These are phyloP conservation scores for Semnornis frantzii DNA, from an alignment of 2,113 vertebrate species.

Conservation along the genomic window DNA sequence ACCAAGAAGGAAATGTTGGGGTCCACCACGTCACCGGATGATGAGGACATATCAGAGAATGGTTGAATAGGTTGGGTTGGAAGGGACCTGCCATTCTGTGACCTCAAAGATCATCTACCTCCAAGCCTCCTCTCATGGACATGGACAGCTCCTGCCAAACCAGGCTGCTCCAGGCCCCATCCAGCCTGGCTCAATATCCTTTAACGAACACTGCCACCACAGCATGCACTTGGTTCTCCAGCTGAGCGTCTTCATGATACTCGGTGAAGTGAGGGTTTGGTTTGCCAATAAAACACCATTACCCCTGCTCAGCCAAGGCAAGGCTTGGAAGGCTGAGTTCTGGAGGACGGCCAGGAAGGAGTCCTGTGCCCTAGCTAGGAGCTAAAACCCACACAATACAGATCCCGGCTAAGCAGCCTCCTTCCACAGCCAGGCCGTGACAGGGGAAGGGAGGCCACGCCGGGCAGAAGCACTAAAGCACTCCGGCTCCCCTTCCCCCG, in stretches of 20 bases:
- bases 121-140: too few species aligned
- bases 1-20: background rate
- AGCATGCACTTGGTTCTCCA: rapidly evolving
- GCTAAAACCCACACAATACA: background rate
- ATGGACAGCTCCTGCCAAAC: too few species aligned
- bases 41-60: background rate
- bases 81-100: too few species aligned
- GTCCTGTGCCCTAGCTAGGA: background rate
- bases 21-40: rapidly evolving
- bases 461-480: background rate
- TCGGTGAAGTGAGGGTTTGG: rapidly evolving
- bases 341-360: rapidly evolving
- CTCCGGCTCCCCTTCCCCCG: background rate
- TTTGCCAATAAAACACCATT: background rate
- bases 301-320: background rate
- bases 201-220: background rate
- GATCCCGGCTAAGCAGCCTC: too few species aligned
- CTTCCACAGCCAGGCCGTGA: background rate
- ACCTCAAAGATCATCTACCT: too few species aligned
- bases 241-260: rapidly evolving
- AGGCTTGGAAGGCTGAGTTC: background rate
- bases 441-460: too few species aligned
- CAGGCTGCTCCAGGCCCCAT: too few species aligned
- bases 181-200: background rate
- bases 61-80: too few species aligned